A percentile compares a stretch with the other conserved stretches of the same genome.
phyloP scores from a whole-genome alignment of 2,888 invertebrate species.

The Calameuta filiformis region DNA sequence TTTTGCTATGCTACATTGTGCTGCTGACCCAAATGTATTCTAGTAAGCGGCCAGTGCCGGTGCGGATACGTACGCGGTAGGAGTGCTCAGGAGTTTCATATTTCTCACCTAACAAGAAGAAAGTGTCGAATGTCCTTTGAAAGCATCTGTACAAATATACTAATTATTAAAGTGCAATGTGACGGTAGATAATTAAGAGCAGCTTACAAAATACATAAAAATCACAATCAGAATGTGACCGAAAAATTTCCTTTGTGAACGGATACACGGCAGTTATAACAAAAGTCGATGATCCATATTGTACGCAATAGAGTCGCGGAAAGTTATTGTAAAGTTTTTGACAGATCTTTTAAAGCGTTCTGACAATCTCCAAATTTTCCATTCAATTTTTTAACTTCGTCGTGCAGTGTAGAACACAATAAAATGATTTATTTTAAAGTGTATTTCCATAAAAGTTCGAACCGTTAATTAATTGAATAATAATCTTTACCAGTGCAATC shows the following conservation, averaged over 20 bases:
- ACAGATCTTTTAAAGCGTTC: not conserved
- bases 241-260: not conserved
- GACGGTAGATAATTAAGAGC: not conserved
- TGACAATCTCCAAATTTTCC: not conserved
- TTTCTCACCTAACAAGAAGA: not conserved
- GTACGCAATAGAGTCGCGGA: not conserved
- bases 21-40: constrained; percentile 62
- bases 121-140: not conserved
- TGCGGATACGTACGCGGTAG: constrained; percentile 54
- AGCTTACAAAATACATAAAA: not conserved
- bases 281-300: not conserved
- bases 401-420: not conserved
- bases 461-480: not conserved
- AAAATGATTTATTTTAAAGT: not conserved
- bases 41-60: constrained; percentile 53
- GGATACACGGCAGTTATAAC: not conserved
- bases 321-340: not conserved
- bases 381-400: not conserved
- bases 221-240: not conserved
- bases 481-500: not conserved
- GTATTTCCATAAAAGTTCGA: not conserved
- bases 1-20: constrained; percentile 41
- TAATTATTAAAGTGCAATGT: not conserved
- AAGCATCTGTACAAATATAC: not conserved
- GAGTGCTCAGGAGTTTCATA: constrained; percentile 8